Evolutionary conservation across 1,140 invertebrate species (phyloP), one percentile per base, ranked within the genome.

Genomic region (Philotrypesis tridentata): DNA sequence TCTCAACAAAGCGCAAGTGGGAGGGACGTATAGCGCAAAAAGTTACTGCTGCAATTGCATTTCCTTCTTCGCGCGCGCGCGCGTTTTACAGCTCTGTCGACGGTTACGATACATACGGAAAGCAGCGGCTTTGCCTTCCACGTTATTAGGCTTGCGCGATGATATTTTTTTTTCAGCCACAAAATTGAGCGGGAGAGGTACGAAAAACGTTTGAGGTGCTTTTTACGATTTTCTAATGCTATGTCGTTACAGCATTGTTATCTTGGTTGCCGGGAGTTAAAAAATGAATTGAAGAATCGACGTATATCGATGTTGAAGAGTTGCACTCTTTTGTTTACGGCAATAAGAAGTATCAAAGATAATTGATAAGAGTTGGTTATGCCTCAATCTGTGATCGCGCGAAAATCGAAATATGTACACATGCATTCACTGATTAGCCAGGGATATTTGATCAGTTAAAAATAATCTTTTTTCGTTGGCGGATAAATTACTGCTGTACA

Each of bases 1-100:
- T 63, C 31, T 63, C 31, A 48, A 72, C 33, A 43, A 48, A 72
- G 40, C 11, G n/a, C 33, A 21, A 55, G 48, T 21, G 14, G 21
- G 21, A 55, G 21, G 21, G 48, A 27, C 40, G n/a, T 25, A 25
- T 43, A 72, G 40, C 9, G 40, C 40, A 48, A 23, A 43, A 72
- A 72, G 17, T n/a, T 43, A n/a, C 70, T 27, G n/a, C 70, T 21
- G 29, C 70, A 21, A 31, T 43, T 43, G 40, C 70, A 72, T n/a
- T 72, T 72, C 70, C 70, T 72, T 21, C 37, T 40, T 72, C 21
- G 33, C 27, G 27, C 61, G 27, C 40, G 40, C 40, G 40, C 43
- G 14, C 48, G 6, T 21, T 55, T 55, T 21, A 55, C 48, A 55
- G 48, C 21, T n/a, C 48, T 17, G 48, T n/a, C 48, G 21, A 55